Conservation (phyloP, 2,113 vertebrate species). For the Gallinago media region DNA sequence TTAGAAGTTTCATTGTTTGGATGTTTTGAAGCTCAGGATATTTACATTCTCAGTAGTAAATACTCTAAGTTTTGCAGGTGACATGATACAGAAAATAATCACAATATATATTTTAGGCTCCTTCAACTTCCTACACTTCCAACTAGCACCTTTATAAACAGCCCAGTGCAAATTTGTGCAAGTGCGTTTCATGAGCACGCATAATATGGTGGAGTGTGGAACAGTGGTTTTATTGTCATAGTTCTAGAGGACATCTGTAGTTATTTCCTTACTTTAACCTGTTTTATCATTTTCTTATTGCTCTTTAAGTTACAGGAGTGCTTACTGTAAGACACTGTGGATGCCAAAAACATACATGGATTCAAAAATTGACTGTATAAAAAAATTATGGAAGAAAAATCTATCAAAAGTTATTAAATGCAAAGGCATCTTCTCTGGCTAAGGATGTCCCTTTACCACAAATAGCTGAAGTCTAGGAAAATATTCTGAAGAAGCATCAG, state of each 20-base stretch:
- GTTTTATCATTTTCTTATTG: neutral
- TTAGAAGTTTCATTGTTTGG: neutral
- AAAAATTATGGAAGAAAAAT: neutral
- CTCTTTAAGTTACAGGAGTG: neutral
- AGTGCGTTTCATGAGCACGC: too few species aligned
- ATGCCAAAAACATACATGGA: neutral
- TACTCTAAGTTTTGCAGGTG: neutral
- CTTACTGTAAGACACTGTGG: neutral
- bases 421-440: neutral
- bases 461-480: neutral
- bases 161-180: too few species aligned
- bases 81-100: neutral
- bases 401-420: neutral
- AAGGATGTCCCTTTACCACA: neutral
- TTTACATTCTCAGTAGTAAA: neutral
- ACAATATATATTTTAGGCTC: neutral
- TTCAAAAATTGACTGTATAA: neutral
- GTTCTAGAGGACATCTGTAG: neutral
- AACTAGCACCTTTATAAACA: too few species aligned
- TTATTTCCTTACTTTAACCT: neutral
- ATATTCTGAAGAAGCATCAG: neutral
- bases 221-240: neutral
- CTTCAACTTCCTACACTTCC: neutral
- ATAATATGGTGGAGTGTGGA: neutral
- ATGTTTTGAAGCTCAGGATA: neutral